A percentile compares a stretch with the other conserved stretches of the same genome.
These are phyloP conservation scores for Brachypalpus laphriformis DNA, from an alignment of 2,888 invertebrate genomes.

Conservation along the genomic window DNA sequence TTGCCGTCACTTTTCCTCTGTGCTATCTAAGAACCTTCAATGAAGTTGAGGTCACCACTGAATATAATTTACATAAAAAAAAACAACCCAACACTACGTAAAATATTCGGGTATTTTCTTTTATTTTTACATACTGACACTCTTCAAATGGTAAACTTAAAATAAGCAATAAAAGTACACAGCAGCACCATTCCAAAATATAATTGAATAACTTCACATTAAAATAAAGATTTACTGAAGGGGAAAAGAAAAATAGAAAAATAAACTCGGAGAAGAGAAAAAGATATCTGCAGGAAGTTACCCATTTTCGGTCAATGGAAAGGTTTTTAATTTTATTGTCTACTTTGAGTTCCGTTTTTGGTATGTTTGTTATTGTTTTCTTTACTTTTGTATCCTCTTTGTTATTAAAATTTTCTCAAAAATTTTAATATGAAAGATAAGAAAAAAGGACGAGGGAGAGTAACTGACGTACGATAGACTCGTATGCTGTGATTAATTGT, in stretches of 20 bases:
- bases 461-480: background rate
- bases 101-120: background rate
- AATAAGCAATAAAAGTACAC: background rate
- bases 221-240: background rate
- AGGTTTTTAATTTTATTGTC: background rate
- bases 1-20: too few relatives aligned
- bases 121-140: background rate
- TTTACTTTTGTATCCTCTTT: background rate
- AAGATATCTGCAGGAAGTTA: conserved; percentile 5
- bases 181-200: background rate
- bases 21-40: too few relatives aligned
- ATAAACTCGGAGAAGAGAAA: background rate
- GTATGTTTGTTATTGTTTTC: background rate
- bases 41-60: too few relatives aligned
- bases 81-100: background rate
- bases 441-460: background rate
- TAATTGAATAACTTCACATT: conserved; percentile 20
- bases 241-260: background rate
- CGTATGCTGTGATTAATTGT: background rate
- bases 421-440: background rate
- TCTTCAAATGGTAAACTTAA: conserved; percentile 1
- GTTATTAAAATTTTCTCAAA: background rate
- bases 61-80: too few relatives aligned
- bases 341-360: background rate
- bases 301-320: background rate